Percentiles rank a stretch among this genome's conserved stretches.
Evolutionary conservation across 2,113 vertebrate genomes (phyloP).

Genomic region (Mystacornis crossleyi): DNA sequence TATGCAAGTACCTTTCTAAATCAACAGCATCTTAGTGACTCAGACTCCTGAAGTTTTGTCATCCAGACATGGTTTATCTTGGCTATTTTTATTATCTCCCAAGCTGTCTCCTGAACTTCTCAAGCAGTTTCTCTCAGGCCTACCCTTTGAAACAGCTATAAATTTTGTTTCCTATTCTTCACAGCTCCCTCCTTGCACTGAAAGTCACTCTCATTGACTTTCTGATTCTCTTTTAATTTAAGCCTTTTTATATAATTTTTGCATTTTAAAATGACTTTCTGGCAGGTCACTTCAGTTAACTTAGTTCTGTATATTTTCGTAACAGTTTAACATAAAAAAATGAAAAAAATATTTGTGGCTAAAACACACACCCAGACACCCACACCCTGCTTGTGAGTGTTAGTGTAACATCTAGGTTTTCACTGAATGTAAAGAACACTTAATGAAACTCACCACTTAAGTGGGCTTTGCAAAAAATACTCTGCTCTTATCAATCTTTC

Average conservation of each 20-base stretch:
- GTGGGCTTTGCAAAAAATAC: not conserved
- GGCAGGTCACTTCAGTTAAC: not conserved
- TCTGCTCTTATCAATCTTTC: not conserved
- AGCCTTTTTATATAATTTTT: not conserved
- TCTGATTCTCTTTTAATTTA: not conserved
- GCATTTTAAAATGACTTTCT: not conserved
- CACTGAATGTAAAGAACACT: not conserved
- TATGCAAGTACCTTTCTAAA: not conserved
- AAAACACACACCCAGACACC: not conserved
- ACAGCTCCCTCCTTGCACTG: not conserved
- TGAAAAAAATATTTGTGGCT: not conserved
- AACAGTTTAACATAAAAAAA: not conserved
- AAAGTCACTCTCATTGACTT: not conserved
- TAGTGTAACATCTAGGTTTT: not conserved
- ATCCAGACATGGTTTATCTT: not conserved
- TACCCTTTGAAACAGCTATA: not conserved
- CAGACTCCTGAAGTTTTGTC: not conserved
- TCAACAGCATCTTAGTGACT: not conserved
- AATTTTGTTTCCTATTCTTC: not conserved
- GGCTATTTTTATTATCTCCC: not conserved
- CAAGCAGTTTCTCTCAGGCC: not conserved
- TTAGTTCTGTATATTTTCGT: not conserved
- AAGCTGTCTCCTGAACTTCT: not conserved
- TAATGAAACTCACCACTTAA: not conserved
- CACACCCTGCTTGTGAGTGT: not conserved